Base-by-base conservation (phyloP, 2,113 vertebrate species). In the Electrona antarctica region DNA sequence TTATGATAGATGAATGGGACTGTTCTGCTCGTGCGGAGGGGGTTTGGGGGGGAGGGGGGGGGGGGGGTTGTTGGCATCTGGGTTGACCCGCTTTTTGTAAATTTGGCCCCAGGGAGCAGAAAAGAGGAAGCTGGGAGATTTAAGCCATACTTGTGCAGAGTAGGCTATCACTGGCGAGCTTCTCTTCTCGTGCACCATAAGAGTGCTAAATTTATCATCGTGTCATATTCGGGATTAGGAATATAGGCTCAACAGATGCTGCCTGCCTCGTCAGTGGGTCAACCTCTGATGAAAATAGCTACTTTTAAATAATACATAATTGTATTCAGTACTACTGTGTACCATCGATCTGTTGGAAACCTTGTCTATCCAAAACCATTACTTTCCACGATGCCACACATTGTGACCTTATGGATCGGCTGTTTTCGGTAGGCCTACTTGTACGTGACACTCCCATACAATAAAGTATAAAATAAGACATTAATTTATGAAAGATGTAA, bases 41-140 rank as follows among this genome's bases (percentile, higher is more conserved):
- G 58, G 33, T 12, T 1, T 10, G 11, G 52, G 14, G 41, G 15
- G 54, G 8, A 14, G n/a, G 63, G 57, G 55, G 79, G 83, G 80
- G 28, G n/a, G 52, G 12, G 11, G 74, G 80, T 81, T 74, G 79
- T 78, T 79, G 84, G 82, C 84, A 80, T 85, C 85, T 84, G 77
- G 79, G 83, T 82, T 92, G 91, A 90, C 89, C 90, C 77, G 87
- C 78, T 92, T 92, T 89, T 61, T 84, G 82, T 86, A 92, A 90
- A 92, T 90, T 87, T 79, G 85, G 81, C 89, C 87, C 90, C 46
- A 72, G 88, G 89, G 90, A 90, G 61, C 81, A 65, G 74, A 72
- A 71, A 71, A 72, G 64, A 76, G 71, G 74, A 80, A 83, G 78
- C 79, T 15, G 41, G 71, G 66, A 83, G 85, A 86, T 81, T 88